phyloP scores from a whole-genome alignment of 2,888 invertebrate genomes.

The Euplexia lucipara region DNA sequence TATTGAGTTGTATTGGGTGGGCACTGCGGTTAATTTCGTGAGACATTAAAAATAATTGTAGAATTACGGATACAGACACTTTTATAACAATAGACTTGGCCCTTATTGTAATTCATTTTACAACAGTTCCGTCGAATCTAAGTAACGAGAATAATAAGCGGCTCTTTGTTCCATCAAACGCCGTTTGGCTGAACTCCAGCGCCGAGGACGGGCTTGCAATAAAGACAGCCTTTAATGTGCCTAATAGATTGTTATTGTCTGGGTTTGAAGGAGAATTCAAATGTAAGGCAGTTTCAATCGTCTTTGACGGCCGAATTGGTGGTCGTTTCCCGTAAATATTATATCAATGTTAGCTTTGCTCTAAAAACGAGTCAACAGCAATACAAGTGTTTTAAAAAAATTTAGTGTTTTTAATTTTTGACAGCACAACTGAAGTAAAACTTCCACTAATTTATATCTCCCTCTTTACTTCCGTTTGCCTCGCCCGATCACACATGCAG shows the following conservation, averaged over 20 bases:
- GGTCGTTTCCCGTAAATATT: constrained; percentile 18
- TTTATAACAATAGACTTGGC: constrained; percentile 3
- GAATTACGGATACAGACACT: not conserved
- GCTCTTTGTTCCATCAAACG: constrained; percentile 50
- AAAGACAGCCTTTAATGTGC: constrained; percentile 57
- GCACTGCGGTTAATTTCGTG: not conserved
- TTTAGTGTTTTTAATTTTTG: no score
- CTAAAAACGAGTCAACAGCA: not conserved
- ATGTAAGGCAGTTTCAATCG: constrained; percentile 30
- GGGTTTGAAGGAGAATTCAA: constrained; percentile 42
- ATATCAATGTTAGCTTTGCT: not conserved
- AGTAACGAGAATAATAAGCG: constrained; percentile 45
- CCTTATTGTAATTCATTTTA: constrained; percentile 30
- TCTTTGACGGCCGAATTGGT: constrained; percentile 8
- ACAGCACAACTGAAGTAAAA: no score
- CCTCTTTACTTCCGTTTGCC: no score
- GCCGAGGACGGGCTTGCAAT: constrained; percentile 35
- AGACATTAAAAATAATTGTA: not conserved
- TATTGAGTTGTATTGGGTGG: no score
- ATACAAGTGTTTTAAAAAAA: no score
- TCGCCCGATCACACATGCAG: no score
- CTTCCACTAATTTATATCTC: no score
- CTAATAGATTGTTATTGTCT: constrained; percentile 58
- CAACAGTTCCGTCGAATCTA: constrained; percentile 31
- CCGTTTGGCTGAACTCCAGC: constrained; percentile 59